Percentiles rank a stretch among this genome's conserved stretches.
Conservation (phyloP, 1,140 invertebrate genomes). For the Chironomus tepperi region DNA sequence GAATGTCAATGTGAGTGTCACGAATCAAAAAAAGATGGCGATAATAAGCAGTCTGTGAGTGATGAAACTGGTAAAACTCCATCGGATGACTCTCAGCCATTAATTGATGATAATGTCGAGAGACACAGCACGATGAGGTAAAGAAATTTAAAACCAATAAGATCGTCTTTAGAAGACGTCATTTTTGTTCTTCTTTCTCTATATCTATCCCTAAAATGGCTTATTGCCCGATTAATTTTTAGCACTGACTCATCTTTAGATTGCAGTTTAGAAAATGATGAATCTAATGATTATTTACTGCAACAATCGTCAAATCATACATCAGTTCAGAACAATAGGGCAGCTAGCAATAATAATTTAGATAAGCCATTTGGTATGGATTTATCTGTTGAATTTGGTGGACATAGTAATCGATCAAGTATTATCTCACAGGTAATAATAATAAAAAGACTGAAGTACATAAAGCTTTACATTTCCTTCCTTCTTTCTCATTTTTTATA, state of each 20-base stretch:
- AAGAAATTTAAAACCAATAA: slow-evolving; percentile 2
- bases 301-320: slow-evolving; percentile 31
- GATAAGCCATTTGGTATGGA: slow-evolving; percentile 46
- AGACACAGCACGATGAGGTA: slow-evolving; percentile 28
- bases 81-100: slow-evolving; percentile 35
- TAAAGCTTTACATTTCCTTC: neutral
- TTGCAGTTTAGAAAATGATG: slow-evolving; percentile 31
- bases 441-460: neutral
- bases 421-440: slow-evolving; percentile 42
- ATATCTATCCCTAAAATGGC: slow-evolving; percentile 20
- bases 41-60: neutral
- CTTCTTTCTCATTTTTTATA: neutral
- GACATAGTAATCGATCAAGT: slow-evolving; percentile 45
- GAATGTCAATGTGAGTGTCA: slow-evolving; percentile 77
- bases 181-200: slow-evolving; percentile 19
- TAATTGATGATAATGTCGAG: slow-evolving; percentile 31
- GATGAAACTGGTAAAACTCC: slow-evolving; percentile 26
- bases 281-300: neutral
- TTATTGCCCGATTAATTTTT: slow-evolving; percentile 17
- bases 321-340: slow-evolving; percentile 30
- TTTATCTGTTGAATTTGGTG: slow-evolving; percentile 39
- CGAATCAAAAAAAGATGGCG: slow-evolving; percentile 43
- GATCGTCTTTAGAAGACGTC: too few relatives aligned
- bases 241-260: slow-evolving; percentile 46
- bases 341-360: slow-evolving; percentile 28